Evolutionary conservation across 2,797 vertebrate species (phyloP).

Genomic region (Characodon lateralis): DNA sequence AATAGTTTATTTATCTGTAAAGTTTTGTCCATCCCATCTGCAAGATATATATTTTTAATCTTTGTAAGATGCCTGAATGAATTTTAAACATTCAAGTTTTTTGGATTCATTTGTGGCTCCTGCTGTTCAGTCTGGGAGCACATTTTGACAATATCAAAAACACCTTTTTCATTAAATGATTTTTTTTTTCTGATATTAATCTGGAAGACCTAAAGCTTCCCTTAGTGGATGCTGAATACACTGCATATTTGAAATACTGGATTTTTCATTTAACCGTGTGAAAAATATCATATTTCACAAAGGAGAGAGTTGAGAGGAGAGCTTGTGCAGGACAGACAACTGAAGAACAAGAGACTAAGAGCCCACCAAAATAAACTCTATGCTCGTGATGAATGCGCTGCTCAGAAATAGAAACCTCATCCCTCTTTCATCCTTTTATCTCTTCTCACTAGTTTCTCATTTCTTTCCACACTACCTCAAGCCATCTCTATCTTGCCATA

Average conservation of each 20-base stretch:
- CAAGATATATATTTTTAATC: background rate
- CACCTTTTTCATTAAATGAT: background rate
- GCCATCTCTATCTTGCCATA: slow-evolving; percentile 43
- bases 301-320: slow-evolving; percentile 1
- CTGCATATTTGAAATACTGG: slow-evolving; percentile 3
- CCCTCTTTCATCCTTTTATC: slow-evolving; percentile 65
- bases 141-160: background rate
- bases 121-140: background rate
- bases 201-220: background rate
- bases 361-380: slow-evolving; percentile 69
- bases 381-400: slow-evolving; percentile 65
- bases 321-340: slow-evolving; percentile 9
- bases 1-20: background rate
- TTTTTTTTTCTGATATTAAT: background rate
- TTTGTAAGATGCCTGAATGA: background rate
- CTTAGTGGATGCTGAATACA: background rate
- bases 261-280: slow-evolving; percentile 4
- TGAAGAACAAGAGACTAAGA: slow-evolving; percentile 38
- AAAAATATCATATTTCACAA: background rate
- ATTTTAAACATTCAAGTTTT: background rate
- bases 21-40: background rate
- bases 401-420: slow-evolving; percentile 76
- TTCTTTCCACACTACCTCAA: slow-evolving; percentile 46
- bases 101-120: background rate
- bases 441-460: slow-evolving; percentile 42